A percentile compares a stretch with the other conserved stretches of the same genome.
Conservation (phyloP, 2,888 invertebrate genomes). For the Trissolcus brochymenae region DNA sequence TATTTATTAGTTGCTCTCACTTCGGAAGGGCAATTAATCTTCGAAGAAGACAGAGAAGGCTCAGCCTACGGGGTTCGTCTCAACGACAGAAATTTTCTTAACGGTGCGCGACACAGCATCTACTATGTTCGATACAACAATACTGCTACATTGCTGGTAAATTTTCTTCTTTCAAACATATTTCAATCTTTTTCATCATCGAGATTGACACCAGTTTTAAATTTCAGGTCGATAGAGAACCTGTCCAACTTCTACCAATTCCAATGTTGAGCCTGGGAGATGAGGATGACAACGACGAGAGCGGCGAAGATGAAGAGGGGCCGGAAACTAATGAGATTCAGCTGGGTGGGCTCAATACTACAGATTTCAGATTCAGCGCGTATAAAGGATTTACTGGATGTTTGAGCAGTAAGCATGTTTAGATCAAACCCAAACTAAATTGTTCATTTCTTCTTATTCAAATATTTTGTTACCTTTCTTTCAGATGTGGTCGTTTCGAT, state of each 20-base stretch:
- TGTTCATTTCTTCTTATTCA: neutral
- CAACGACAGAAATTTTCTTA: slow-evolving; percentile 87
- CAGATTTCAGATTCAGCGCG: slow-evolving; percentile 87
- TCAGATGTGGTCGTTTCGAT: slow-evolving; percentile 91
- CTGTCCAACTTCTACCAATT: slow-evolving; percentile 83
- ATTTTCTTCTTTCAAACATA: slow-evolving; percentile 9
- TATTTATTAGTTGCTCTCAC: slow-evolving; percentile 89
- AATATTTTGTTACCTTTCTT: slow-evolving; percentile 37
- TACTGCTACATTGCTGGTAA: slow-evolving; percentile 80
- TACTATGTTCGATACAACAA: slow-evolving; percentile 82
- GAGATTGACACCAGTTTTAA: neutral
- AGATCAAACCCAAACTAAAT: neutral
- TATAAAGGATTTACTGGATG: slow-evolving; percentile 94
- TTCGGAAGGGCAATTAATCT: slow-evolving; percentile 88
- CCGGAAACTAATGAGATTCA: slow-evolving; percentile 87
- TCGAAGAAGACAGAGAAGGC: slow-evolving; percentile 91
- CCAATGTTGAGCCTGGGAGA: slow-evolving; percentile 84
- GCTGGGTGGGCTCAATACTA: slow-evolving; percentile 90
- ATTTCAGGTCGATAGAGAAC: slow-evolving; percentile 84
- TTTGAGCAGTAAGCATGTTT: slow-evolving; percentile 86
- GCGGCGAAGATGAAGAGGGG: slow-evolving; percentile 64
- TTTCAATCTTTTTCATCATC: too few species aligned
- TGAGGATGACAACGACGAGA: slow-evolving; percentile 70
- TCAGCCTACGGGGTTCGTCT: slow-evolving; percentile 85
- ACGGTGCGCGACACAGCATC: slow-evolving; percentile 88